Evolutionary conservation across 2,113 vertebrate genomes (phyloP).

Genomic region (Psilopogon haemacephalus): DNA sequence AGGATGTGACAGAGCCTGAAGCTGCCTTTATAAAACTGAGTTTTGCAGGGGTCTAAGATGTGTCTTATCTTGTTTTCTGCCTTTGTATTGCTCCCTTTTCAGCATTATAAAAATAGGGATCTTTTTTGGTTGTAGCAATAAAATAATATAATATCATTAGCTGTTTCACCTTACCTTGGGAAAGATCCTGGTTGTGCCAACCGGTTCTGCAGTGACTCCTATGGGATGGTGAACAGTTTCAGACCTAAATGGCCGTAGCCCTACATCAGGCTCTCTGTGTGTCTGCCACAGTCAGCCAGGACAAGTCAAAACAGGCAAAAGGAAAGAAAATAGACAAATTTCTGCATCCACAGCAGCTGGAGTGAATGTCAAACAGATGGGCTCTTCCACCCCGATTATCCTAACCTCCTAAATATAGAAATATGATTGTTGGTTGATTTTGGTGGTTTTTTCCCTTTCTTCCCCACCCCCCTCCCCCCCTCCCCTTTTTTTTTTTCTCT

Average conservation of each 20-base stretch:
- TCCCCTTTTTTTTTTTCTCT: not conserved
- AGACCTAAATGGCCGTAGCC: not conserved
- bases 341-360: constrained; percentile 78
- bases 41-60: not conserved
- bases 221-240: not conserved
- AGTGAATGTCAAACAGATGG: constrained; percentile 83
- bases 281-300: constrained; percentile 49
- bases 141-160: not conserved
- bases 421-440: constrained; percentile 31
- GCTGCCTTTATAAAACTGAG: not conserved
- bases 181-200: not conserved
- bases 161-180: not conserved
- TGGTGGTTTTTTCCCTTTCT: not conserved
- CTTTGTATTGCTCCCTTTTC: not conserved
- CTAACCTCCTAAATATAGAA: constrained; percentile 85
- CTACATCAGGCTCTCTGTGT: not conserved
- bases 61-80: not conserved
- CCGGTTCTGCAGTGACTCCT: not conserved
- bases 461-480: fast-evolving
- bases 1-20: not conserved
- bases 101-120: not conserved
- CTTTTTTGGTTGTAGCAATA: not conserved
- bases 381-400: constrained; percentile 86
- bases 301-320: constrained; percentile 60
- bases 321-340: constrained; percentile 71